Base-by-base conservation (phyloP, 2,888 invertebrate species). In the Pammene fasciana region DNA sequence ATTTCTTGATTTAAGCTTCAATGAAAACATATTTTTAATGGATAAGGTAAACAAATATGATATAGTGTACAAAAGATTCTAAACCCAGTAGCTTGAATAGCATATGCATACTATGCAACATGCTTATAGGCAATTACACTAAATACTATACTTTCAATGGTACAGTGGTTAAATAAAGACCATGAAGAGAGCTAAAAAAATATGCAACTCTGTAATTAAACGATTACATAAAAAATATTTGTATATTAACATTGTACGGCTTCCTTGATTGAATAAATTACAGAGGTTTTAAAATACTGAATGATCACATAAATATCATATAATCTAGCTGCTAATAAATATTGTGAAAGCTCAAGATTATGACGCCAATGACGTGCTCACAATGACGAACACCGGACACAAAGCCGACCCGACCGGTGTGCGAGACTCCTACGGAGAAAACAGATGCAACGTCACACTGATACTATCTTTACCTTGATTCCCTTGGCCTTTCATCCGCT, bases 401-500 rank as follows among this genome's bases (percentile, higher is more conserved):
- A 77, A 84, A 87, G 86, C 85, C 85, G 87, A 87, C 90, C 85
- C 85, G 87, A 87, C 90, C 91, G 91, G 90, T 87, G 90, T 87
- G 79, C 79, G 78, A 83, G 83, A 77, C 81, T 81, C 79, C 81
- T 85, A 83, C 82, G 78, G 82, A 85, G 85, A 89, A 88, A 89
- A 90, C 88, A 87, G 85, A 80, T 89, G 89, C 92, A 89, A 92
- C 92, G 92, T 92, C 92, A 92, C 82, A 89, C 84, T 82, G 81
- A 80, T 82, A 75, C 75, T 76, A 82, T 84, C 83, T 84, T 90
- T 94, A 95, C 96, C 95, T 95, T 95, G 95, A 93, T 95, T 96
- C 94, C 95, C 96, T 94, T 96, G 96, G 94, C 96, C 96, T 96
- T 96, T 96, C 95, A 96, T 96, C 95, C 96, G 96, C 96, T 96